phyloP scores from a whole-genome alignment of 1,140 invertebrate genomes.

The Zaprionus tsacasi region DNA sequence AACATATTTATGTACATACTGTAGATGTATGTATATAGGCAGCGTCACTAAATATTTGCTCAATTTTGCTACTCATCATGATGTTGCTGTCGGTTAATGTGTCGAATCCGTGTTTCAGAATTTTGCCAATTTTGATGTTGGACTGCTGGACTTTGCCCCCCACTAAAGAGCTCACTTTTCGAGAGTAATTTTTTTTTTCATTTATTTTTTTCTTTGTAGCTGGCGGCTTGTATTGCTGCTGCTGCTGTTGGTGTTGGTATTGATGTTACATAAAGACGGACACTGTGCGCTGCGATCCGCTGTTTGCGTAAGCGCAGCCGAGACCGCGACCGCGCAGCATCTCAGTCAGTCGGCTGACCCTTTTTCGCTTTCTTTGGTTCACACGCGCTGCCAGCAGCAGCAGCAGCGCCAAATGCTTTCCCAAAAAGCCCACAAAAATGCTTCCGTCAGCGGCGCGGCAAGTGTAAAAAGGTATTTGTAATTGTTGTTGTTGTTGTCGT shows the following conservation, averaged over 20 bases:
- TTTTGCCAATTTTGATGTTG: constrained; percentile 29
- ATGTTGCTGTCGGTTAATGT: constrained; percentile 54
- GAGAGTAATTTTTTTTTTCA: constrained; percentile 18
- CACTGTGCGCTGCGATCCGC: constrained; percentile 48
- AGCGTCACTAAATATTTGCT: constrained; percentile 31
- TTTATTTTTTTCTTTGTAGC: not conserved
- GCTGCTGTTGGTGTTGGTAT: constrained; percentile 37
- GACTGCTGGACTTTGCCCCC: constrained; percentile 57
- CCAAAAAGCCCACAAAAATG: constrained; percentile 73
- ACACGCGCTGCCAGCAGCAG: constrained; percentile 55
- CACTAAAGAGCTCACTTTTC: constrained; percentile 45
- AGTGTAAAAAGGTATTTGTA: constrained; percentile 77
- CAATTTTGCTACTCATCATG: constrained; percentile 61
- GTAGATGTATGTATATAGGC: constrained; percentile 1
- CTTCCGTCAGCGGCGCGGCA: constrained; percentile 71
- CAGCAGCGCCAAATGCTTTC: constrained; percentile 71
- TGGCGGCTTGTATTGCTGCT: not conserved
- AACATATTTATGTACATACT: not conserved
- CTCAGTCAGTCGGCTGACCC: constrained; percentile 48
- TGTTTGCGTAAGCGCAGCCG: constrained; percentile 68
- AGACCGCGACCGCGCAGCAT: too few relatives aligned
- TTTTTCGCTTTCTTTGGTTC: constrained; percentile 80
- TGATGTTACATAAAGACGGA: constrained; percentile 62
- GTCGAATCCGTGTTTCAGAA: constrained; percentile 48
- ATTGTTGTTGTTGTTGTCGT: constrained; percentile 69